Percentiles rank a stretch among this genome's conserved stretches.
Evolutionary conservation across 2,888 invertebrate genomes (phyloP).

Genomic region (Rhodophaea formosa): DNA sequence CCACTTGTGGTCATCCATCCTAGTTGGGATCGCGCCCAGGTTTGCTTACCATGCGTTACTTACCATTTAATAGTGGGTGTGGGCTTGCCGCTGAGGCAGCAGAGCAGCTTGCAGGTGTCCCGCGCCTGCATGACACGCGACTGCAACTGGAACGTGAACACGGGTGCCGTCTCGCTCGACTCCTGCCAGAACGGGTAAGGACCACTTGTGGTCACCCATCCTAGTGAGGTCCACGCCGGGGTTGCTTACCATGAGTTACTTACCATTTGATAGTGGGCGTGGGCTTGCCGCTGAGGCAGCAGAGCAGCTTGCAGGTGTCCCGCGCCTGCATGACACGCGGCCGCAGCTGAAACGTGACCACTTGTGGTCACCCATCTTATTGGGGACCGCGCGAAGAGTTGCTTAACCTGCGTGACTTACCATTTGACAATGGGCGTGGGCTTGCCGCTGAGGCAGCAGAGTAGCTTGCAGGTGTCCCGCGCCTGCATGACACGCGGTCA

Average conservation of each 20-base stretch:
- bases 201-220: too few relatives aligned
- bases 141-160: constrained; percentile 98
- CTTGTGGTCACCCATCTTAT: too few relatives aligned
- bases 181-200: constrained; percentile 96
- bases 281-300: constrained; percentile 97
- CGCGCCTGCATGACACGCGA: constrained; percentile 98
- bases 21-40: too few relatives aligned
- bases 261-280: constrained; percentile 95
- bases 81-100: constrained; percentile 97
- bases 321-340: constrained; percentile 98
- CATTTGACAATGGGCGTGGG: constrained; percentile 96
- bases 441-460: constrained; percentile 97
- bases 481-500: constrained; percentile 99
- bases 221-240: too few relatives aligned
- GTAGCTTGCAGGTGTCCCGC: constrained; percentile 97
- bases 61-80: constrained; percentile 92
- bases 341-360: constrained; percentile 98
- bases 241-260: too few relatives aligned
- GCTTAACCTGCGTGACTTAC: too few relatives aligned
- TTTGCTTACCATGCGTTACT: too few relatives aligned
- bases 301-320: constrained; percentile 97
- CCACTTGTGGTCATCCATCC: too few relatives aligned
- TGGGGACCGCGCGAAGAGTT: too few relatives aligned
- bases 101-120: constrained; percentile 97
- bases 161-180: constrained; percentile 95